phyloP scores from a whole-genome alignment of 2,888 invertebrate genomes.

The Eupsilia transversa region DNA sequence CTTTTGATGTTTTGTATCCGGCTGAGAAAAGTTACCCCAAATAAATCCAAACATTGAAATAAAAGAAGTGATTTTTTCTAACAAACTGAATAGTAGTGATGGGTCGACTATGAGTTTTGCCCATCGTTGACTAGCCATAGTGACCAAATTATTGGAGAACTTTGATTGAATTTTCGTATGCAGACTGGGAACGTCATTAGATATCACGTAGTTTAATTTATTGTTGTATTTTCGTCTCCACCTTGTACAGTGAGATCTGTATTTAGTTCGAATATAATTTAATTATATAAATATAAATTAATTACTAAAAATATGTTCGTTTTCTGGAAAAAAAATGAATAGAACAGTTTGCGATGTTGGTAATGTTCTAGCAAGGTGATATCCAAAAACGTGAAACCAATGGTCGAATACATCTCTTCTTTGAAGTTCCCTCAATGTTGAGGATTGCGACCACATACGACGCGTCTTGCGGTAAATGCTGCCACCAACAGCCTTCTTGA shows the following conservation, averaged over 20 bases:
- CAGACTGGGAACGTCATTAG: background rate
- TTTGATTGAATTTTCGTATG: background rate
- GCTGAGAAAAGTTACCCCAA: background rate
- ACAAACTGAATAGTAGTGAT: background rate
- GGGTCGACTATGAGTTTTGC: background rate
- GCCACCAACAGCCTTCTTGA: no score
- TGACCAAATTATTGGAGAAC: background rate
- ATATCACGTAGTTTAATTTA: background rate
- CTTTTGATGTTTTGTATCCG: slow-evolving; percentile 14
- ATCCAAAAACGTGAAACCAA: no score
- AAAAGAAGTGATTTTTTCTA: background rate
- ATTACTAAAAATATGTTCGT: no score
- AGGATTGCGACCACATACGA: no score
- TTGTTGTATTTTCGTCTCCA: background rate
- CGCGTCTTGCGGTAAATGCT: no score
- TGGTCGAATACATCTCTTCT: no score
- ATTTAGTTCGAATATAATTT: no score
- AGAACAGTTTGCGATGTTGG: background rate
- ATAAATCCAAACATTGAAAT: no score
- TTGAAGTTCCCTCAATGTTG: no score
- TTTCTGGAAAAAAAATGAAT: no score
- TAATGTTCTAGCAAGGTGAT: no score
- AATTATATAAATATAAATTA: no score
- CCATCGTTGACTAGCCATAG: background rate
- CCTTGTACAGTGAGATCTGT: background rate